Conservation (phyloP, 2,888 invertebrate genomes). For the Carcina quercana region DNA sequence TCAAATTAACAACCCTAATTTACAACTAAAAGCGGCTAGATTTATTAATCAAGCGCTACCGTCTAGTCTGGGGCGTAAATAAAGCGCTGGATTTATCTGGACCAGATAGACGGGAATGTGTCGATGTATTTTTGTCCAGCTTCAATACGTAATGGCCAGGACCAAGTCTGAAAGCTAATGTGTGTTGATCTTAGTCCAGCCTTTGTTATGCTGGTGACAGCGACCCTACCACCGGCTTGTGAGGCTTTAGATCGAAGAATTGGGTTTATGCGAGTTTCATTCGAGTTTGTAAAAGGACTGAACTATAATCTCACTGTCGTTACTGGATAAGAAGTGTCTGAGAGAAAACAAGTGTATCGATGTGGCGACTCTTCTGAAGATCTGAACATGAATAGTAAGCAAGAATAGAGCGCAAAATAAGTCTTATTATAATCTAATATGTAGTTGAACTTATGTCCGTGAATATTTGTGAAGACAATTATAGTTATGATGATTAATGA, state of each 20-base stretch:
- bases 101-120: slow-evolving; percentile 20
- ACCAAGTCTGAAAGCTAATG: slow-evolving; percentile 56
- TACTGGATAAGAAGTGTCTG: no score
- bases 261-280: slow-evolving; percentile 18
- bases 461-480: no score
- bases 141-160: slow-evolving; percentile 57
- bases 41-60: no score
- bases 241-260: not conserved
- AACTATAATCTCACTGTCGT: no score
- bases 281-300: slow-evolving; percentile 15
- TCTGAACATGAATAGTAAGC: no score
- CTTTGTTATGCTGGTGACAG: slow-evolving; percentile 35
- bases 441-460: no score
- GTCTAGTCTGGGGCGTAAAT: not conserved
- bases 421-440: no score
- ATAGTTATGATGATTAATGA: no score
- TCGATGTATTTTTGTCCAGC: slow-evolving; percentile 57
- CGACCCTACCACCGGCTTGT: slow-evolving; percentile 24
- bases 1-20: not conserved
- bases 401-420: no score
- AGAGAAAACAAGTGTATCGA: no score
- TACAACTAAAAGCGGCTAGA: no score
- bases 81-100: not conserved
- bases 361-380: no score
- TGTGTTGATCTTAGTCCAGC: slow-evolving; percentile 57